Conservation (phyloP, 2,797 vertebrate species). For the Chaetodon trifasciatus region DNA sequence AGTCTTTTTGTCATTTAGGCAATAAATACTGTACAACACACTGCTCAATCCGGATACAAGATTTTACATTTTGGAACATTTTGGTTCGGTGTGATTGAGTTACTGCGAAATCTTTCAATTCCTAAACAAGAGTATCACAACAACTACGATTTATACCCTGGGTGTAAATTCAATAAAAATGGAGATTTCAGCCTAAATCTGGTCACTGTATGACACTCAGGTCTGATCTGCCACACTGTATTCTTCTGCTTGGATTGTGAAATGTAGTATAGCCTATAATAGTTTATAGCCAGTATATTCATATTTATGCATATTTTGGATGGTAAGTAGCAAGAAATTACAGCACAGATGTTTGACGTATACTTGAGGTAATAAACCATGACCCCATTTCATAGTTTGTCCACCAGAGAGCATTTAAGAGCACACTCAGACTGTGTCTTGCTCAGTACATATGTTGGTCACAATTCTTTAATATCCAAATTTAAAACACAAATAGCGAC, state of each 20-base stretch:
- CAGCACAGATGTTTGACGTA: not conserved
- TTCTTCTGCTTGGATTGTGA: not conserved
- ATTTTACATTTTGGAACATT: conserved; percentile 9
- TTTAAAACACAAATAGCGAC: not conserved
- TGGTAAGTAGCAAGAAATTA: not conserved
- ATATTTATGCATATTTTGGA: not conserved
- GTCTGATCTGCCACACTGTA: not conserved
- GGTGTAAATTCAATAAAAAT: not conserved
- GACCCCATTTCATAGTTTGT: not conserved
- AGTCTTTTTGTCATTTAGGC: conserved; percentile 32
- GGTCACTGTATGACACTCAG: not conserved
- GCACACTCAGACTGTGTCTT: not conserved
- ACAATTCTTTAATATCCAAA: not conserved
- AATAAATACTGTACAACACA: conserved; percentile 24
- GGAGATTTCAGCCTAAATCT: not conserved
- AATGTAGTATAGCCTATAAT: not conserved
- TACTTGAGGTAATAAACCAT: not conserved
- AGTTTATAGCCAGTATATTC: not conserved
- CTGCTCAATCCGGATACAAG: not conserved
- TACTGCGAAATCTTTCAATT: conserved; percentile 2
- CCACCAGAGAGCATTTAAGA: not conserved
- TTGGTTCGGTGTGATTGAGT: not conserved
- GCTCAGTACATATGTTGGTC: not conserved
- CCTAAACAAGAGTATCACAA: not conserved
- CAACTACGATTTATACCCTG: not conserved